phyloP scores from a whole-genome alignment of 2,888 invertebrate species.

The Bellardia bayeri region DNA sequence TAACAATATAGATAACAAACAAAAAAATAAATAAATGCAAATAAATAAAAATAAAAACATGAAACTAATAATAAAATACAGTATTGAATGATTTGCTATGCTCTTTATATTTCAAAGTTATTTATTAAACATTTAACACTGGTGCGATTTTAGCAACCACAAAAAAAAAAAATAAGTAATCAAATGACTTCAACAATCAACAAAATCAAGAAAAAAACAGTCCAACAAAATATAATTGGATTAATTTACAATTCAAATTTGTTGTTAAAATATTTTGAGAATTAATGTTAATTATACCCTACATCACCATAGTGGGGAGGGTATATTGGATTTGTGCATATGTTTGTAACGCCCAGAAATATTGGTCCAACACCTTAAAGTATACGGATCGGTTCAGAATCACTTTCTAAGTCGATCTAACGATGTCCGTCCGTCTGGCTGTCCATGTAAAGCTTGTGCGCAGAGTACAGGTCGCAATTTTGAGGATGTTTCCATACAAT shows the following conservation, averaged over 20 bases:
- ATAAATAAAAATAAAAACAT: conserved; percentile 45
- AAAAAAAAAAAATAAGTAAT: neutral
- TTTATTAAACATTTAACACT: conserved; percentile 17
- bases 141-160: neutral
- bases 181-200: neutral
- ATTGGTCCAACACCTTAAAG: too few species aligned
- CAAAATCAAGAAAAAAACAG: neutral
- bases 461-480: too few species aligned
- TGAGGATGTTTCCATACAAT: too few species aligned
- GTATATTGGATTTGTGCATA: too few species aligned
- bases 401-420: too few species aligned
- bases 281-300: conserved; percentile 67
- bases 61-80: conserved; percentile 44
- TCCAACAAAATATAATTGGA: conserved; percentile 14
- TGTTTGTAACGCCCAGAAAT: too few species aligned
- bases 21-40: conserved; percentile 15
- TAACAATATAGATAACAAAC: conserved; percentile 48
- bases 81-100: conserved; percentile 41
- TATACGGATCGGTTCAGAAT: too few species aligned
- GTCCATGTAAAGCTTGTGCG: too few species aligned
- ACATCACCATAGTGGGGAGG: too few species aligned
- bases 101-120: conserved; percentile 6
- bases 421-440: too few species aligned
- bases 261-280: conserved; percentile 59
- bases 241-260: conserved; percentile 49